Conservation (phyloP, 2,113 vertebrate genomes). For the Dendrocopos noguchii region DNA sequence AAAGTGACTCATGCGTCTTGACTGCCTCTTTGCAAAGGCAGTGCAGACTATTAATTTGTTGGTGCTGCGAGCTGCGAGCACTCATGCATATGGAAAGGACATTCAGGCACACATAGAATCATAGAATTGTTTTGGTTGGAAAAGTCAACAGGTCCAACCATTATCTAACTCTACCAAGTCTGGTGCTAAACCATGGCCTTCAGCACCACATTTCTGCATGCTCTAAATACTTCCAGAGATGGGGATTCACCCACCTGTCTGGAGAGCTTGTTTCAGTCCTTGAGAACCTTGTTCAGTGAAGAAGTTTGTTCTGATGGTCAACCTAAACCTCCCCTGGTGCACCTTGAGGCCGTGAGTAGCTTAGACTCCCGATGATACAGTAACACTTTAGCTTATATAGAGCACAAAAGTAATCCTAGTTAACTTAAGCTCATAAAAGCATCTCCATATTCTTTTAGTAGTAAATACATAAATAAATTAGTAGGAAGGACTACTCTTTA, state of each 20-base stretch:
- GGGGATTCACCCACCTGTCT: too few relatives aligned
- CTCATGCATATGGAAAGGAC: background rate
- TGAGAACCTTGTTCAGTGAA: too few relatives aligned
- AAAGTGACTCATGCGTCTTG: constrained; percentile 41
- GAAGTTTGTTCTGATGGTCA: too few relatives aligned
- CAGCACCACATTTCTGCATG: too few relatives aligned
- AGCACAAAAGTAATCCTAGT: background rate
- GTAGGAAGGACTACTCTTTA: background rate
- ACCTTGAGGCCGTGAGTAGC: background rate
- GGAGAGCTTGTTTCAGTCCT: too few relatives aligned
- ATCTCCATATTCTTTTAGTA: background rate
- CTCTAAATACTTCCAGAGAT: too few relatives aligned
- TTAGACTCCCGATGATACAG: background rate
- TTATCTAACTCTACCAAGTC: too few relatives aligned
- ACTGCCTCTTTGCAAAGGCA: constrained; percentile 24
- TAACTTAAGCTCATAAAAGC: background rate
- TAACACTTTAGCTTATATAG: background rate
- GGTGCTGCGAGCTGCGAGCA: background rate
- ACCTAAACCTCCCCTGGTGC: too few relatives aligned
- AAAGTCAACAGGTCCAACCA: too few relatives aligned
- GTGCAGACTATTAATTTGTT: background rate
- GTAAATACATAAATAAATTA: background rate
- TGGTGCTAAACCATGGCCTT: too few relatives aligned
- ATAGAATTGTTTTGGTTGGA: too few relatives aligned
- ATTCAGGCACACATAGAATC: background rate